Conservation (phyloP, 2,797 vertebrate genomes). For the Chaunax sp. region DNA sequence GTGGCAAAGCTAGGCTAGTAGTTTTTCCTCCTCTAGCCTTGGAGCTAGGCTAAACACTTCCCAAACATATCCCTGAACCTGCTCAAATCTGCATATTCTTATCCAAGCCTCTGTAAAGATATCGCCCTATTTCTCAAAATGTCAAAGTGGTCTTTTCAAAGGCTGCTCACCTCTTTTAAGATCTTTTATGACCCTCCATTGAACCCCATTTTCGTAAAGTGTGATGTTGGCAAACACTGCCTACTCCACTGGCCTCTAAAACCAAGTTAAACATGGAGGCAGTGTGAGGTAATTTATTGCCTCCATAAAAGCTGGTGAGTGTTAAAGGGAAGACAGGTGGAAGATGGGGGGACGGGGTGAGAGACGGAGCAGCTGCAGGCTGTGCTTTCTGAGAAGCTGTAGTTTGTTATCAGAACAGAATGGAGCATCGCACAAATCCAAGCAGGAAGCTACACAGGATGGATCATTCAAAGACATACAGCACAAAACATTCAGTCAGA, state of each 20-base stretch:
- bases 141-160: not conserved
- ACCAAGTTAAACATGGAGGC: constrained; percentile 75
- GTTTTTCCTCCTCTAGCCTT: no score
- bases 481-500: constrained; percentile 24
- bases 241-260: constrained; percentile 60
- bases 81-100: no score
- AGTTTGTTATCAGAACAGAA: constrained; percentile 72
- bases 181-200: constrained; percentile 35
- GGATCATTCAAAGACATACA: constrained; percentile 13
- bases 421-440: constrained; percentile 69
- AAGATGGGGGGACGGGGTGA: constrained; percentile 66
- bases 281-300: constrained; percentile 70
- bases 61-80: no score
- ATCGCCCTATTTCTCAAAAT: not conserved
- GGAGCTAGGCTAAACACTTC: no score
- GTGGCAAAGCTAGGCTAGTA: no score
- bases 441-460: constrained; percentile 44
- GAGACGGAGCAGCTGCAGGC: constrained; percentile 71
- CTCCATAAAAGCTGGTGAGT: constrained; percentile 73
- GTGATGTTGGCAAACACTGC: constrained; percentile 36
- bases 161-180: not conserved
- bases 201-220: constrained; percentile 52
- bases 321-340: constrained; percentile 45
- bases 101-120: not conserved
- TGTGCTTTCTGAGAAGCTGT: constrained; percentile 51